phyloP scores from a whole-genome alignment of 2,888 invertebrate genomes.

The Mallateleia sp. region DNA sequence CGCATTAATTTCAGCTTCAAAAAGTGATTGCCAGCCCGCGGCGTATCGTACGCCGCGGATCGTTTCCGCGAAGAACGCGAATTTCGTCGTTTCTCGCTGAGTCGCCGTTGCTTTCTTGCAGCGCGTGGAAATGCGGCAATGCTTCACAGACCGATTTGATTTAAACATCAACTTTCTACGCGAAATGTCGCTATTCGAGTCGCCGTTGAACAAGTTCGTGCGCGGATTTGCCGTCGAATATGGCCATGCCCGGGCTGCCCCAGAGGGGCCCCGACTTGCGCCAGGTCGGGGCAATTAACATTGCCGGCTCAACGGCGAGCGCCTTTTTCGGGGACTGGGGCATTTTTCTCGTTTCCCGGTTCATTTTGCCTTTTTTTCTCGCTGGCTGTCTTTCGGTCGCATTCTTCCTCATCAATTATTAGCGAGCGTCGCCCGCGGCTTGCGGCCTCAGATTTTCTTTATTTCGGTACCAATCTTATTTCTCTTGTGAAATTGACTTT shows the following conservation, averaged over 20 bases:
- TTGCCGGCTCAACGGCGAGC: slow-evolving; percentile 78
- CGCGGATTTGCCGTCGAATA: slow-evolving; percentile 71
- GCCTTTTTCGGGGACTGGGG: slow-evolving; percentile 78
- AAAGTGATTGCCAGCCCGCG: slow-evolving; percentile 59
- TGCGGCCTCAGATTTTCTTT: slow-evolving; percentile 70
- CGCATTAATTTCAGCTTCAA: slow-evolving; percentile 24
- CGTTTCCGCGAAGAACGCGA: slow-evolving; percentile 63
- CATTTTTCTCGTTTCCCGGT: slow-evolving; percentile 75
- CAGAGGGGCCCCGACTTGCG: slow-evolving; percentile 73
- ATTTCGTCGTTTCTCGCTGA: slow-evolving; percentile 49
- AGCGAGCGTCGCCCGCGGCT: slow-evolving; percentile 76
- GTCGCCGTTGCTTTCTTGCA: neutral
- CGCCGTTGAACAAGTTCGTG: slow-evolving; percentile 55
- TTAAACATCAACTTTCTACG: slow-evolving; percentile 85
- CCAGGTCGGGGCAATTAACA: slow-evolving; percentile 84
- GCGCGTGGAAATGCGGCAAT: slow-evolving; percentile 36
- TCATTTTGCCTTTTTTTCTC: slow-evolving; percentile 78
- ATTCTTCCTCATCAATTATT: slow-evolving; percentile 85
- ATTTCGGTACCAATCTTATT: slow-evolving; percentile 77
- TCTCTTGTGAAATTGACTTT: slow-evolving; percentile 51
- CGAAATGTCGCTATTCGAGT: slow-evolving; percentile 78
- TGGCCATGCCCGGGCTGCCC: slow-evolving; percentile 78
- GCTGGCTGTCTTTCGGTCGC: slow-evolving; percentile 63
- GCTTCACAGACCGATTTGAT: slow-evolving; percentile 78
- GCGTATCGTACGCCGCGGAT: slow-evolving; percentile 7